Evolutionary conservation across 2,888 invertebrate genomes (phyloP), one percentile per base, ranked within the genome.

Genomic region (Gnatocerus cornutus): DNA sequence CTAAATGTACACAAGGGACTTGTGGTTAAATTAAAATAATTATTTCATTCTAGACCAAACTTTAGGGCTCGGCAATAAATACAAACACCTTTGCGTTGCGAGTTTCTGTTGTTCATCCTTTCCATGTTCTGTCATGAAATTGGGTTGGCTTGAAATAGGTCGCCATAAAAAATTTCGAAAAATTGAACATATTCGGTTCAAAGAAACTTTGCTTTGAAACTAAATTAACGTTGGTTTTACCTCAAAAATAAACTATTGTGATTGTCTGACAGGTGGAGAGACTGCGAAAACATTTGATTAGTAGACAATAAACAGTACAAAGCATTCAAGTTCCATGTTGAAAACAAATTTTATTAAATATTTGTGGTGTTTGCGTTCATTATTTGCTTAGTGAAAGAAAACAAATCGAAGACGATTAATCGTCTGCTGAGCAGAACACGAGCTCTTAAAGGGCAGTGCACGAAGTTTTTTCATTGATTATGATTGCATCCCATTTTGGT

Each of bases 401-500:
- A 53, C 53, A 53, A 53, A 53, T 37, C 53, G 53, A 10, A 33
- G 53, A 6, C 33, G 53, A 53, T 50, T 50, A 29, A 50, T 53
- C 37, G 53, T 13, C 13, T 33, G 33, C 4, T 33, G 33, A 7
- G 9, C 53, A 9, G 33, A 37, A 33, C 16, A n/a, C 21, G 46
- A 16, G 46, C 8, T 14, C 8, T 27, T 33, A 33, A 27, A 50
- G 48, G 48, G 21, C 43, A 43, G 12, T 7, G 37, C 8, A 37
- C n/a, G 21, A 37, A 37, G 37, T 37, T 37, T 37, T 16, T 13
- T 14, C 9, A 46, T 46, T 46, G 46, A 46, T 16, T 27, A 29
- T 10, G 10, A 50, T 21, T 10, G 48, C 21, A 8, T 7, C 21
- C 16, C 21, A 52, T n/a, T n/a, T n/a, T n/a, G 41, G 13, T 33